These are phyloP conservation scores for Drosophila dives DNA, from an alignment of 2,888 invertebrate species.

Conservation along the genomic window DNA sequence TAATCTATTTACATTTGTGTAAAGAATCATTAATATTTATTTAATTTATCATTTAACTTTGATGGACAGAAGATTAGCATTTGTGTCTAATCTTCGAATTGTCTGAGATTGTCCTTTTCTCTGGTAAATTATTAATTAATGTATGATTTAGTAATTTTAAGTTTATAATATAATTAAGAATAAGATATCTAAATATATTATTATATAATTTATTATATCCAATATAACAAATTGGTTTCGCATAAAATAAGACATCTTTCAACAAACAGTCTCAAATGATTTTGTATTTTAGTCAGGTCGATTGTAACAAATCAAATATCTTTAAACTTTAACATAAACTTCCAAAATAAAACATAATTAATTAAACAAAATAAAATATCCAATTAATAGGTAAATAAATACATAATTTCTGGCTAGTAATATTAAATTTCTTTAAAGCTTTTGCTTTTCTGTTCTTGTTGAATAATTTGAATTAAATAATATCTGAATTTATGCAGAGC, in stretches of 20 bases:
- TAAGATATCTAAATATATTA: background rate
- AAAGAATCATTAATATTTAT: background rate
- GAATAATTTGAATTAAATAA: slow-evolving; percentile 14
- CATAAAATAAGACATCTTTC: background rate
- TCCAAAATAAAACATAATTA: background rate
- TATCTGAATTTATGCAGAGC: slow-evolving; percentile 31
- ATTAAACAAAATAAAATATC: background rate
- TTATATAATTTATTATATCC: background rate
- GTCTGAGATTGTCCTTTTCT: background rate
- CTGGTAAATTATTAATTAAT: too few relatives aligned
- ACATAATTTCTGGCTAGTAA: background rate
- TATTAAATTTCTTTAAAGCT: background rate
- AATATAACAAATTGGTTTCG: background rate
- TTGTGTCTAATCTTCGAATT: background rate
- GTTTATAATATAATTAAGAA: background rate
- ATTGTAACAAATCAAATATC: background rate
- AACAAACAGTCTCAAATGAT: background rate
- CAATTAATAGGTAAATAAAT: background rate
- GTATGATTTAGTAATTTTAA: too few relatives aligned
- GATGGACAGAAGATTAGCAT: background rate
- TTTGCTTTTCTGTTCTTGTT: background rate
- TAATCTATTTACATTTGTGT: background rate
- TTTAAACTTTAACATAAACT: background rate
- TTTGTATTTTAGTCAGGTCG: background rate
- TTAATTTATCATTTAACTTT: background rate